Evolutionary conservation across 2,113 vertebrate species (phyloP).

Genomic region (Notarius lentiginosus): DNA sequence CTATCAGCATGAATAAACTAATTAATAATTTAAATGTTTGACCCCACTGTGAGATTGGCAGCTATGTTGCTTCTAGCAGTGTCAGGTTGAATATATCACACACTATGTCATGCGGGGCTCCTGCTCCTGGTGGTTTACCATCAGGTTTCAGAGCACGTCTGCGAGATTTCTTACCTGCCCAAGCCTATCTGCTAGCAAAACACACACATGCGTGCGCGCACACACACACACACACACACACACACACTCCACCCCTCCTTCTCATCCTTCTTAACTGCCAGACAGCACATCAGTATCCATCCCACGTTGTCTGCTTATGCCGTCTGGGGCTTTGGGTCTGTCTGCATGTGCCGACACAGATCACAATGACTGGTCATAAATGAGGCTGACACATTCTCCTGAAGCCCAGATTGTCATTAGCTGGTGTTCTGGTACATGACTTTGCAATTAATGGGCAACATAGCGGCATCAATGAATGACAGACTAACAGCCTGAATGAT

Average conservation of each 20-base stretch:
- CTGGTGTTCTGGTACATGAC: constrained; percentile 59
- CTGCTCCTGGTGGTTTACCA: background rate
- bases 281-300: constrained; percentile 68
- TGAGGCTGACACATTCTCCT: constrained; percentile 56
- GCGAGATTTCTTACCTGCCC: constrained; percentile 54
- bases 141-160: constrained; percentile 46
- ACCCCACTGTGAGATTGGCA: constrained; percentile 59
- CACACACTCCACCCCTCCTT: constrained; percentile 8
- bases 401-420: constrained; percentile 58
- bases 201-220: constrained; percentile 27
- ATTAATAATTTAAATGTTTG: constrained; percentile 67
- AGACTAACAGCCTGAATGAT: constrained; percentile 23
- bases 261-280: constrained; percentile 55
- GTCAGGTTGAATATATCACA: constrained; percentile 17
- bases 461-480: constrained; percentile 13
- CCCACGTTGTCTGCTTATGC: constrained; percentile 63
- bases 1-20: constrained; percentile 57
- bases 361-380: constrained; percentile 57
- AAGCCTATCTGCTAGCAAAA: constrained; percentile 9
- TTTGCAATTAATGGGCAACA: constrained; percentile 58
- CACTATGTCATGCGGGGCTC: constrained; percentile 16
- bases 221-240: background rate
- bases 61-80: constrained; percentile 35
- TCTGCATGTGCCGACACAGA: constrained; percentile 24
- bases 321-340: constrained; percentile 51